These are phyloP conservation scores for Pseudorhiza aurosa DNA, from an alignment of 30 jellyfish, hydroid and myxozoan species.

Conservation along the genomic window DNA sequence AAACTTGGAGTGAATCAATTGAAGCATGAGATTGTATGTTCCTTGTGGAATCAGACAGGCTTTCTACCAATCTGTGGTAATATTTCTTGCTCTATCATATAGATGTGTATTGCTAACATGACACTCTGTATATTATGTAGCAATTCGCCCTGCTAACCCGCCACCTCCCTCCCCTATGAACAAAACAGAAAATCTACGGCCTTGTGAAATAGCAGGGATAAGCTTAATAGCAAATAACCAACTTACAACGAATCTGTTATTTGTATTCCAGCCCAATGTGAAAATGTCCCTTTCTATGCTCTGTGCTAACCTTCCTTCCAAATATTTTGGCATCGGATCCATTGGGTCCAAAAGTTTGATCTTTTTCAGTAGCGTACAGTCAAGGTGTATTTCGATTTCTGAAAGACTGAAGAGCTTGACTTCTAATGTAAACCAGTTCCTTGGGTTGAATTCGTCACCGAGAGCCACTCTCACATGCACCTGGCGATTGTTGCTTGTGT, in stretches of 20 bases:
- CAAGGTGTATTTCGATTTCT: conserved; percentile 6
- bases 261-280: not conserved
- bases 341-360: not conserved
- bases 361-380: conserved; percentile 8
- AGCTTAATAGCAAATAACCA: too few species aligned
- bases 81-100: too few species aligned
- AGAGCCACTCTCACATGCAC: not conserved
- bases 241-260: conserved; percentile 54
- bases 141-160: too few species aligned
- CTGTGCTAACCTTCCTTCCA: conserved; percentile 56
- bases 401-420: conserved; percentile 25
- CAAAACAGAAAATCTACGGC: too few species aligned
- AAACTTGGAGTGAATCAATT: too few species aligned
- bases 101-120: too few species aligned
- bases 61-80: too few species aligned
- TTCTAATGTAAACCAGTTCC: conserved; percentile 40
- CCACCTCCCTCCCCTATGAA: too few species aligned
- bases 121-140: too few species aligned
- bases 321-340: conserved; percentile 29
- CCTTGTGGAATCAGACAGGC: too few species aligned
- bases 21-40: too few species aligned
- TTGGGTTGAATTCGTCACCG: conserved; percentile 11
- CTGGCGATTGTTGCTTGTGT: conserved; percentile 5
- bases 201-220: too few species aligned
- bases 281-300: conserved; percentile 17